A percentile compares a stretch with the other conserved stretches of the same genome.
phyloP scores from a whole-genome alignment of 2,113 vertebrate species.

The Erinaceus europaeus region DNA sequence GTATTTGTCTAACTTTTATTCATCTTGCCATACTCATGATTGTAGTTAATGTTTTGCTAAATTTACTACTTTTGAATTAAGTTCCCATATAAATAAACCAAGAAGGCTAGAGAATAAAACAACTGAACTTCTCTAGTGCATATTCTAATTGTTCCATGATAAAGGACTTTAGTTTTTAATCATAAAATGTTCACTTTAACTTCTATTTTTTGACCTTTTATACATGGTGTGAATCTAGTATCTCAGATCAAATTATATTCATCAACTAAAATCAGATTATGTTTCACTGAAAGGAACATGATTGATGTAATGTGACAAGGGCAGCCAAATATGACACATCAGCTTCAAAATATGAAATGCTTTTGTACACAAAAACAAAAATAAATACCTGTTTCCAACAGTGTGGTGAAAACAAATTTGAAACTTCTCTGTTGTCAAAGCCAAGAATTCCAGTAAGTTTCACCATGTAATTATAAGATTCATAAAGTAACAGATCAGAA shows the following conservation, averaged over 20 bases:
- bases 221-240: conserved; percentile 38
- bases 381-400: not conserved
- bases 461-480: not conserved
- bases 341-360: conserved; percentile 70
- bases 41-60: not conserved
- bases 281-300: conserved; percentile 54
- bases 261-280: conserved; percentile 77
- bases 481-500: not conserved
- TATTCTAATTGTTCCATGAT: not conserved
- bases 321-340: conserved; percentile 75
- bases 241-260: conserved; percentile 71
- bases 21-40: not conserved
- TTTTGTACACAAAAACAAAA: conserved; percentile 35
- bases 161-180: not conserved
- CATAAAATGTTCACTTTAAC: not conserved
- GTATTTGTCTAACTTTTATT: not conserved
- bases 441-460: not conserved
- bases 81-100: not conserved
- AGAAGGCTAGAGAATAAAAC: not conserved
- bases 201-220: conserved; percentile 72
- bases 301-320: conserved; percentile 79
- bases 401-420: not conserved
- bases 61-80: not conserved
- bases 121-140: not conserved
- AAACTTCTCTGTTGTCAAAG: not conserved